Percentiles rank a stretch among this genome's conserved stretches.
phyloP scores from a whole-genome alignment of 2,797 vertebrate species.

The Sebastes matsubarae region DNA sequence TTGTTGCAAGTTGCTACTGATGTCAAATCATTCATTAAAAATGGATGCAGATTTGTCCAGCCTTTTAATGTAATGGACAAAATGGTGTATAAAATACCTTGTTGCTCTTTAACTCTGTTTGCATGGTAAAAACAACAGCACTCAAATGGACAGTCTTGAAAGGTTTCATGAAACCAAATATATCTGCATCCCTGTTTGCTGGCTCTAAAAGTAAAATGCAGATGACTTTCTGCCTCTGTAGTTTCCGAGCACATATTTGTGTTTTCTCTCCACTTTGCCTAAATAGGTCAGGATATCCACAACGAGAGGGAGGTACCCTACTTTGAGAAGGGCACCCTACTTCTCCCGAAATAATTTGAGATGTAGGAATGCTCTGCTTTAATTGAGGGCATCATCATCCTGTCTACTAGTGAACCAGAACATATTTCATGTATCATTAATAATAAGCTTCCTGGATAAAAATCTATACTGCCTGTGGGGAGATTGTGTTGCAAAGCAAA shows the following conservation, averaged over 20 bases:
- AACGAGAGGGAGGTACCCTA: slow-evolving; percentile 55
- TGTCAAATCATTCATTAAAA: slow-evolving; percentile 68
- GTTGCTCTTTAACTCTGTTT: slow-evolving; percentile 11
- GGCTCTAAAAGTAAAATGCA: slow-evolving; percentile 29
- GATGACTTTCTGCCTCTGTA: neutral
- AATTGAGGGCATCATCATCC: slow-evolving; percentile 50
- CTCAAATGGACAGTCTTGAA: neutral
- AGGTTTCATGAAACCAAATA: slow-evolving; percentile 15
- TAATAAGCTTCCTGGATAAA: slow-evolving; percentile 3
- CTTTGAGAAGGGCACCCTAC: slow-evolving; percentile 60
- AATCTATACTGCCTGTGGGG: slow-evolving; percentile 27
- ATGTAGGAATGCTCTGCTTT: slow-evolving; percentile 23
- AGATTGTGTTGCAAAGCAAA: slow-evolving; percentile 46
- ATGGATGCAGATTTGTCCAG: slow-evolving; percentile 58
- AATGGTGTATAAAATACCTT: slow-evolving; percentile 27
- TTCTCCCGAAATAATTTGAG: slow-evolving; percentile 63
- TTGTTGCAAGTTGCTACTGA: slow-evolving; percentile 44
- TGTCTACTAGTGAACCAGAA: neutral
- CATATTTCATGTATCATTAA: slow-evolving; percentile 31
- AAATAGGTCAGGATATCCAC: slow-evolving; percentile 72
- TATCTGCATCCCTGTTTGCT: slow-evolving; percentile 3
- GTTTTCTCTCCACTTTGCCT: slow-evolving; percentile 34
- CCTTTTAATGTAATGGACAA: slow-evolving; percentile 48
- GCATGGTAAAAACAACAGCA: neutral
- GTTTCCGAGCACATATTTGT: slow-evolving; percentile 14